A percentile compares a stretch with the other conserved stretches of the same genome.
Conservation (phyloP, 2,797 vertebrate genomes). For the Glossophaga mutica region DNA sequence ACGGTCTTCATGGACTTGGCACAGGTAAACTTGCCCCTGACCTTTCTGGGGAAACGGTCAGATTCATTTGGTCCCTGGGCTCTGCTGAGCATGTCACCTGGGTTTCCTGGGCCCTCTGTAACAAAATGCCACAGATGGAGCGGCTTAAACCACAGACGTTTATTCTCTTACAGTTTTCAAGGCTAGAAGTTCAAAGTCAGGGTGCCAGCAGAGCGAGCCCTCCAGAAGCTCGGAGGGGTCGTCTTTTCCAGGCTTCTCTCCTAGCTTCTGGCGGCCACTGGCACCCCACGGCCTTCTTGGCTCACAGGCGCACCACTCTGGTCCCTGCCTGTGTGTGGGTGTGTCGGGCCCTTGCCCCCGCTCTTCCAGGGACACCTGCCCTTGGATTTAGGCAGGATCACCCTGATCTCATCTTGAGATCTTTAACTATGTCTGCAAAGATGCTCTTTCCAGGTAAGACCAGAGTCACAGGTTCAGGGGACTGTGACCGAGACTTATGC, state of each 20-base stretch:
- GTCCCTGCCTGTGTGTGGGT: background rate
- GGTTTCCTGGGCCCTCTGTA: background rate
- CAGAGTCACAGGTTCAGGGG: background rate
- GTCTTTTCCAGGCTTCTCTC: background rate
- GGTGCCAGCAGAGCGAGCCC: background rate
- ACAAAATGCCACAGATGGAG: background rate
- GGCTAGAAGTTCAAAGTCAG: background rate
- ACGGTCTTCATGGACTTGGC: background rate
- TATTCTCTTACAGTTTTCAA: background rate
- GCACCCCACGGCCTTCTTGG: background rate
- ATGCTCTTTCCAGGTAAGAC: background rate
- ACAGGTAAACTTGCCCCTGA: background rate
- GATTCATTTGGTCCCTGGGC: too few species aligned
- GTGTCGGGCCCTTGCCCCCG: background rate
- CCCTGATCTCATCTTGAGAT: background rate
- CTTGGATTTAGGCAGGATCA: too few species aligned
- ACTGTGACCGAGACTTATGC: background rate
- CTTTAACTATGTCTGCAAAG: background rate
- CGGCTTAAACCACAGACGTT: background rate
- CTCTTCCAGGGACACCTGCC: background rate
- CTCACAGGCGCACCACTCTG: accelerated
- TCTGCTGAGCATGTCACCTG: background rate
- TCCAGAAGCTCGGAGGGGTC: background rate
- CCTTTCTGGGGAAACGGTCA: accelerated
- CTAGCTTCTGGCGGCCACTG: accelerated